Conservation (phyloP, 64 coral and sea anemone species). For the Orbicella faveolata region DNA sequence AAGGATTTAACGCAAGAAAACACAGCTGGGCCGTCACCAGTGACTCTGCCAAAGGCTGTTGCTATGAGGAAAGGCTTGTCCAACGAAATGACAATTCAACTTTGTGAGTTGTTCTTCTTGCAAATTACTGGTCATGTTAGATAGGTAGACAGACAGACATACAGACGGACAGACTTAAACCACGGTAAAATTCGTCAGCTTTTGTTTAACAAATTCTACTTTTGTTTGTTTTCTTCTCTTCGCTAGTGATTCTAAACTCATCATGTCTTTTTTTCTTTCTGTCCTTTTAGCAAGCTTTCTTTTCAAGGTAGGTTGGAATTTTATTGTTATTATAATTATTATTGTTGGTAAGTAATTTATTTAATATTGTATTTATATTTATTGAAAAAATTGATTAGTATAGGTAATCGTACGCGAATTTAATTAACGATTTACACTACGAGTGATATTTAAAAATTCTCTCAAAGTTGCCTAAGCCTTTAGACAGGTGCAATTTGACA, state of each 20-base stretch:
- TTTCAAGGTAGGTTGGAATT: conserved; percentile 47
- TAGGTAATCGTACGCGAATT: too few relatives aligned
- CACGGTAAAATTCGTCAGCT: neutral
- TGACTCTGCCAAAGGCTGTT: conserved; percentile 4
- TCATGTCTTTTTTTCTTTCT: neutral
- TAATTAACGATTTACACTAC: too few relatives aligned
- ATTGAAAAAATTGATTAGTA: neutral
- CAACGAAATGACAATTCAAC: conserved; percentile 49
- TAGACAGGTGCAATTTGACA: too few relatives aligned
- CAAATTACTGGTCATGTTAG: neutral
- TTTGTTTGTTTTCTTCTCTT: too few relatives aligned
- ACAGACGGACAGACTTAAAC: neutral
- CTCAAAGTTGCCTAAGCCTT: too few relatives aligned
- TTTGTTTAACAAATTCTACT: neutral
- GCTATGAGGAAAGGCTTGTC: conserved; percentile 55
- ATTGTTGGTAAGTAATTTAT: neutral
- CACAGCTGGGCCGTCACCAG: conserved; percentile 20
- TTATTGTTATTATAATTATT: neutral
- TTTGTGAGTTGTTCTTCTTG: conserved; percentile 29
- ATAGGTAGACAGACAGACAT: neutral
- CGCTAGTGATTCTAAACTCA: neutral
- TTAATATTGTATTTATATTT: neutral
- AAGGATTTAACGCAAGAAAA: neutral
- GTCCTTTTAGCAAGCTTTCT: conserved; percentile 53
- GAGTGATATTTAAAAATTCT: too few relatives aligned